Base-by-base conservation (phyloP, 2,113 vertebrate genomes). In the Brachyhypopomus occidentalis region DNA sequence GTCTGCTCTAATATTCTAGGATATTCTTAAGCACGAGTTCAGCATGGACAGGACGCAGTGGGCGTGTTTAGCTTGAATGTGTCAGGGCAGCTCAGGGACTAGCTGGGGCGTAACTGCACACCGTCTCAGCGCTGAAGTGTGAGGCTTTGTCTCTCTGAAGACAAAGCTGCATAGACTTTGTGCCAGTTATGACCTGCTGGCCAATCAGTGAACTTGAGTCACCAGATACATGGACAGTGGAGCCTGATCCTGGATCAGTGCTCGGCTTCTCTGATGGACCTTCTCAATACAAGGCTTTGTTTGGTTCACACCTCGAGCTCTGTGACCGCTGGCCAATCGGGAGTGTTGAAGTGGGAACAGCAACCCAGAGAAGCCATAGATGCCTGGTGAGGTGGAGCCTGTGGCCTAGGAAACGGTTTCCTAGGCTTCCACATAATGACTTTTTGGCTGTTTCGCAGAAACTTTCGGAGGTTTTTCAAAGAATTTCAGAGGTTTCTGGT, bases 281-380 rank as follows among this genome's bases (percentile, higher is more conserved):
- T 41, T 41, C 17, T 70, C 34, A 70, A 70, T 70, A 2, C 19
- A 70, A 22, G 19, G 20, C 66, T 70, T 70, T 70, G 36, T 70
- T 70, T 7, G 34, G n/a, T 70, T 70, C 66, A 70, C 2, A 4
- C 36, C 36, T 38, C 17, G 41, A 70, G 34, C 66, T 25, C 17
- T 66, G 63, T 38, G 25, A 69, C 64, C 11, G 27, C 17, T 20
- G 7, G 30, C 27, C 16, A 67, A 66, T 19, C 63, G 16, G 45
- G 14, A 34, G 64, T 2, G 5, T 34, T 41, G 66, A n/a, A 70
- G 36, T 70, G 38, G 66, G 34, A 41, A 70, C 34, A 41, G 66
- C 8, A 70, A 41, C 9, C 36, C 66, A 11, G 20, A 41, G 41
- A 2, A 41, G 36, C 34, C 66, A 36, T 36, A 34, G 34, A 19